These are phyloP conservation scores for Linyphia triangularis DNA, from an alignment of 2,888 invertebrate genomes.

Conservation along the genomic window DNA sequence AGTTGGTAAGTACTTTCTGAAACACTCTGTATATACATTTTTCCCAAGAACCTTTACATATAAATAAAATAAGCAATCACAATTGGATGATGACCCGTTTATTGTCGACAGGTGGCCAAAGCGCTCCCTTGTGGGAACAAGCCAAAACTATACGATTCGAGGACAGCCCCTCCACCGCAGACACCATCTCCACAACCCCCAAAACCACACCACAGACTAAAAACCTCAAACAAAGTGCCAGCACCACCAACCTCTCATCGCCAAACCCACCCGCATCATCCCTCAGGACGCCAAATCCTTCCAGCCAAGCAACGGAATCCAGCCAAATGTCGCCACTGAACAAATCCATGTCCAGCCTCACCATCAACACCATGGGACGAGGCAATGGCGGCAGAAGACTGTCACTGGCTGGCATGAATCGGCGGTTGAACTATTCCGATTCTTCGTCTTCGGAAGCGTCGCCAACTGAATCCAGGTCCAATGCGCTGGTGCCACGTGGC, in stretches of 20 bases:
- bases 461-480: slow-evolving; percentile 75
- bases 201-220: background rate
- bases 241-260: slow-evolving; percentile 59
- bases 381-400: slow-evolving; percentile 17
- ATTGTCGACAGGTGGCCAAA: slow-evolving; percentile 31
- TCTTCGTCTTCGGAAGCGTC: slow-evolving; percentile 76
- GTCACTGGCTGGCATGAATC: slow-evolving; percentile 52
- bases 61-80: no score
- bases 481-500: slow-evolving; percentile 59
- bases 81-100: background rate
- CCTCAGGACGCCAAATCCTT: background rate
- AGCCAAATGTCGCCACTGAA: slow-evolving; percentile 37
- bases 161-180: slow-evolving; percentile 1
- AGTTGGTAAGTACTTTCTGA: no score
- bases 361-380: slow-evolving; percentile 22
- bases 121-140: slow-evolving; percentile 74
- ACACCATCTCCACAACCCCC: no score
- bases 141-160: slow-evolving; percentile 68
- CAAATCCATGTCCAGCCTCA: slow-evolving; percentile 67
- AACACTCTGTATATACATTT: no score
- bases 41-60: no score
- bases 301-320: background rate
- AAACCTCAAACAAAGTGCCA: slow-evolving; percentile 73
- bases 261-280: background rate
- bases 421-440: slow-evolving; percentile 58